These are phyloP conservation scores for Tragelaphus eurycerus DNA, from an alignment of 2,797 vertebrate species.

Conservation along the genomic window DNA sequence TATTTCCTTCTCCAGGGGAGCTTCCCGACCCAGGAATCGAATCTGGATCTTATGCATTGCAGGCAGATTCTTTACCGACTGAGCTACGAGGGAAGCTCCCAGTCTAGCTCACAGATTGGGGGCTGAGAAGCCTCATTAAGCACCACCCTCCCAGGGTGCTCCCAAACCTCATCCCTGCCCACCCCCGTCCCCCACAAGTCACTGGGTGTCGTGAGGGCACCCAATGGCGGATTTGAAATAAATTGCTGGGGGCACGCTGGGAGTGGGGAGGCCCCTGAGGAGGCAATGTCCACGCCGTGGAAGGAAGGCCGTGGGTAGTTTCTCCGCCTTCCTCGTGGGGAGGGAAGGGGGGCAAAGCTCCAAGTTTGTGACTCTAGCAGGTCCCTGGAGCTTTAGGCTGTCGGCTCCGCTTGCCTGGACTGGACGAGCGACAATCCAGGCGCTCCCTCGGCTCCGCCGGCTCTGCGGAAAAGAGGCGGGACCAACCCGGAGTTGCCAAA, in stretches of 20 bases:
- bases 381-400: background rate
- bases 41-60: background rate
- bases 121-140: background rate
- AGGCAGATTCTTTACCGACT: background rate
- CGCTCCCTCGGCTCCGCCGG: fast-evolving
- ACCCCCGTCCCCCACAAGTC: background rate
- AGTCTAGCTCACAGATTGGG: background rate
- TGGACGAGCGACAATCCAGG: background rate
- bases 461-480: background rate
- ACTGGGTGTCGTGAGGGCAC: background rate
- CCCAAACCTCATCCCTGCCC: background rate
- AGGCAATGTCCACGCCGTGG: background rate
- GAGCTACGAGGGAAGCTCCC: background rate
- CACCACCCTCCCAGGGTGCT: background rate
- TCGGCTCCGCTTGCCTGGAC: fast-evolving
- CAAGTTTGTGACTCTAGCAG: background rate
- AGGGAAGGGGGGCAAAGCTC: background rate
- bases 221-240: background rate
- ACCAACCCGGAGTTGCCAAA: background rate
- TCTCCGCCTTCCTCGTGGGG: background rate
- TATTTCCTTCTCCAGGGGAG: background rate
- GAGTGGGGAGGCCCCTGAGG: background rate
- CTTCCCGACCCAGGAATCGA: background rate
- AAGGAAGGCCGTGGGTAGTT: background rate
- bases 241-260: background rate